These are phyloP conservation scores for Notamacropus eugenii DNA, from an alignment of 2,797 vertebrate species.

Conservation along the genomic window DNA sequence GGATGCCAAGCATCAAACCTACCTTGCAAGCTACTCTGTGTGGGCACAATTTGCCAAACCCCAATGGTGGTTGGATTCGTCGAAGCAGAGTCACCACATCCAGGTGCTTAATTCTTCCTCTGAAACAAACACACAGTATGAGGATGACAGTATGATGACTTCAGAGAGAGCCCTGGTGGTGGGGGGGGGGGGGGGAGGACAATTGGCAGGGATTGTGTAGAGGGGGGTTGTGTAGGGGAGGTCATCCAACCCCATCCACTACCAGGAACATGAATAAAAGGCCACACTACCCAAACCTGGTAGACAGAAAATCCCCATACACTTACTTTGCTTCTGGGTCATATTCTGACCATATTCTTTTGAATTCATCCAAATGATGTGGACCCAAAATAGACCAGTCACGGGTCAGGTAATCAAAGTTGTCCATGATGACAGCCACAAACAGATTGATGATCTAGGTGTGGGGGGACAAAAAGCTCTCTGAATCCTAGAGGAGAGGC, in stretches of 20 bases:
- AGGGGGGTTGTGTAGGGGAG: neutral
- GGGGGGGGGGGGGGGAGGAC: no score
- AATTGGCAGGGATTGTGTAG: neutral
- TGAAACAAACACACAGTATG: slow-evolving; percentile 78
- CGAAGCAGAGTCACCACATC: slow-evolving; percentile 97
- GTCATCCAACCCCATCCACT: neutral
- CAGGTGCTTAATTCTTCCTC: slow-evolving; percentile 98
- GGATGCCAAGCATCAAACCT: slow-evolving; percentile 40
- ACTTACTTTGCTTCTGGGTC: slow-evolving; percentile 99
- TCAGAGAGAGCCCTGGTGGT: neutral
- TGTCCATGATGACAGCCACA: slow-evolving; percentile 99
- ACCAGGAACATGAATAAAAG: neutral
- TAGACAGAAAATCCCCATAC: neutral
- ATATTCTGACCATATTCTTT: slow-evolving; percentile 99
- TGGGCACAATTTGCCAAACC: slow-evolving; percentile 98
- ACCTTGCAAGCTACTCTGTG: slow-evolving; percentile 99
- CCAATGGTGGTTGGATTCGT: slow-evolving; percentile 97
- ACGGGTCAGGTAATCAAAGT: slow-evolving; percentile 99
- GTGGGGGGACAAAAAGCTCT: slow-evolving; percentile 46
- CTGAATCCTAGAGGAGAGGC: neutral
- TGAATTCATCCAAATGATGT: slow-evolving; percentile 99
- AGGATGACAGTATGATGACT: neutral
- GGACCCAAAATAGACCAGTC: slow-evolving; percentile 99
- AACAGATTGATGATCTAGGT: slow-evolving; percentile 98
- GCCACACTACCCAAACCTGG: neutral